Evolutionary conservation across 2,797 vertebrate genomes (phyloP).

Genomic region (Anguilla obscura): DNA sequence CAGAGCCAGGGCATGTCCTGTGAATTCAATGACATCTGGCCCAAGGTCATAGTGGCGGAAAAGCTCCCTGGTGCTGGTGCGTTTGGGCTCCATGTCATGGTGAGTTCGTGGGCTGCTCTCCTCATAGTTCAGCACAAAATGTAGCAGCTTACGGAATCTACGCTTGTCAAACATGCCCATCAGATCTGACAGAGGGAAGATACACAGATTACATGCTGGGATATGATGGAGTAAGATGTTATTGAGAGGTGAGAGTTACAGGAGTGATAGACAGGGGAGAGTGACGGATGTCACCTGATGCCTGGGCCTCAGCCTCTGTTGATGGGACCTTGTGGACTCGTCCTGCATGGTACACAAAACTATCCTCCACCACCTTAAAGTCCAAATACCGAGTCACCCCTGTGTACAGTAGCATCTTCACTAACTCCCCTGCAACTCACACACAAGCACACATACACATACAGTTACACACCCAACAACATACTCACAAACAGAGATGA

Average conservation of each 20-base stretch:
- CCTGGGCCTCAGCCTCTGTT: conserved; percentile 66
- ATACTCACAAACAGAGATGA: not conserved
- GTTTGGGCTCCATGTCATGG: conserved; percentile 68
- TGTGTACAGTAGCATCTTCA: conserved; percentile 74
- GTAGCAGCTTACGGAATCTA: conserved; percentile 72
- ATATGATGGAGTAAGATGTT: not conserved
- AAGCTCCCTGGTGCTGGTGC: conserved; percentile 68
- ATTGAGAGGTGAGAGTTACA: not conserved
- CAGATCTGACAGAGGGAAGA: conserved; percentile 60
- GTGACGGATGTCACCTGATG: conserved; percentile 66
- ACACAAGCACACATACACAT: not conserved
- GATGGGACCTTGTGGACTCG: conserved; percentile 74
- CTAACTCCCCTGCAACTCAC: conserved; percentile 61
- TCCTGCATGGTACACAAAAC: conserved; percentile 69
- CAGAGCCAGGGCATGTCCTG: conserved; percentile 71
- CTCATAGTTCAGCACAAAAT: conserved; percentile 71
- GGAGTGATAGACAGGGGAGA: not conserved
- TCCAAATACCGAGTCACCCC: conserved; percentile 77
- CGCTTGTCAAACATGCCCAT: conserved; percentile 83
- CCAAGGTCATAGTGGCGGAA: conserved; percentile 74
- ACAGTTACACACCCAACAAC: not conserved
- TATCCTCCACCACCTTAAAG: conserved; percentile 75
- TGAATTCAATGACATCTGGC: conserved; percentile 71
- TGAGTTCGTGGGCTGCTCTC: conserved; percentile 63
- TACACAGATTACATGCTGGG: not conserved